Evolutionary conservation across 1,140 invertebrate species (phyloP).

Genomic region (Bombyx mori): ASM3026992v2 NC_085131.1:2962501-2963000

Average conservation of each 20-base stretch:
- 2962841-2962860: constrained; percentile 2
- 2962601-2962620: too few relatives aligned
- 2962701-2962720: too few relatives aligned
- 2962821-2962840: constrained; percentile 1
- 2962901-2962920: not conserved
- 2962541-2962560: not conserved
- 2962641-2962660: too few relatives aligned
- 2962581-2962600: too few relatives aligned
- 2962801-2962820: not conserved
- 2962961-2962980: not conserved
- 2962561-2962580: too few relatives aligned
- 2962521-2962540: constrained; percentile 5
- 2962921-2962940: constrained; percentile 2
- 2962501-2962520: constrained; percentile 11
- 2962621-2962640: too few relatives aligned
- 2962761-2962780: too few relatives aligned
- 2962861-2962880: constrained; percentile 4
- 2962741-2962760: too few relatives aligned
- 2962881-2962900: constrained; percentile 1
- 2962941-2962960: constrained; percentile 2
- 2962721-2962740: too few relatives aligned
- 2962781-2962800: too few relatives aligned
- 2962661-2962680: too few relatives aligned
- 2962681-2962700: too few relatives aligned
- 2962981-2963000: not conserved